Percentiles rank a stretch among this genome's conserved stretches.
phyloP scores from a whole-genome alignment of 2,888 invertebrate species.

The Marronus borbonicus region DNA sequence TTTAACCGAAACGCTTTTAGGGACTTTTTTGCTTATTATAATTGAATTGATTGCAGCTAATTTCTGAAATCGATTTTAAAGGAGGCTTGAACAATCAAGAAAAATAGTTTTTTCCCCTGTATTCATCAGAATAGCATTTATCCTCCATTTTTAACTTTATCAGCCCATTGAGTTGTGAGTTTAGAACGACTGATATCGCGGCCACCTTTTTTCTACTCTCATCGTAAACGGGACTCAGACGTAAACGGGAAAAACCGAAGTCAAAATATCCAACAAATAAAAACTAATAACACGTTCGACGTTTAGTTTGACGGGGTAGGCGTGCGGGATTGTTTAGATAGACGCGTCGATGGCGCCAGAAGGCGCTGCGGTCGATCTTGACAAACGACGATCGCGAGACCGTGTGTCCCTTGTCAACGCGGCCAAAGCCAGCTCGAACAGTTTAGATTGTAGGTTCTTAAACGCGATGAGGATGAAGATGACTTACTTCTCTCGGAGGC shows the following conservation, averaged over 20 bases:
- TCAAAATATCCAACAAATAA: slow-evolving; percentile 49
- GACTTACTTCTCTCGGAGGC: slow-evolving; percentile 54
- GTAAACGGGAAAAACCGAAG: slow-evolving; percentile 38
- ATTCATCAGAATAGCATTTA: no score
- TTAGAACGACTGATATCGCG: background rate
- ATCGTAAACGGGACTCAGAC: no score
- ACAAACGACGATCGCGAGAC: slow-evolving; percentile 51
- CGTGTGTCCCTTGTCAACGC: slow-evolving; percentile 50
- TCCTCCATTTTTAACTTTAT: background rate
- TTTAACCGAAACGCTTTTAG: no score
- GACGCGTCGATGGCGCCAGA: slow-evolving; percentile 62
- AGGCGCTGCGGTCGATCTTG: slow-evolving; percentile 51
- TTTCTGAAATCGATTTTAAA: no score
- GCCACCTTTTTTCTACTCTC: slow-evolving; percentile 4
- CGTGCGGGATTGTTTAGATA: slow-evolving; percentile 61
- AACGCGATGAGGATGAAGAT: slow-evolving; percentile 18
- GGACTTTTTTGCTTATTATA: no score
- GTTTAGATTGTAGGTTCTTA: background rate
- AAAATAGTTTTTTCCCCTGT: no score
- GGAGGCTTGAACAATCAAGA: no score
- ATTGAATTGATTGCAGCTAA: no score
- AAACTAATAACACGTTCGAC: slow-evolving; percentile 51
- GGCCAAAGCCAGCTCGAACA: slow-evolving; percentile 14
- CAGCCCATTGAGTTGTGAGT: background rate
- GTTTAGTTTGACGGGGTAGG: slow-evolving; percentile 52